Conservation (phyloP, 2,888 invertebrate species). For the Julus scandinavius region DNA sequence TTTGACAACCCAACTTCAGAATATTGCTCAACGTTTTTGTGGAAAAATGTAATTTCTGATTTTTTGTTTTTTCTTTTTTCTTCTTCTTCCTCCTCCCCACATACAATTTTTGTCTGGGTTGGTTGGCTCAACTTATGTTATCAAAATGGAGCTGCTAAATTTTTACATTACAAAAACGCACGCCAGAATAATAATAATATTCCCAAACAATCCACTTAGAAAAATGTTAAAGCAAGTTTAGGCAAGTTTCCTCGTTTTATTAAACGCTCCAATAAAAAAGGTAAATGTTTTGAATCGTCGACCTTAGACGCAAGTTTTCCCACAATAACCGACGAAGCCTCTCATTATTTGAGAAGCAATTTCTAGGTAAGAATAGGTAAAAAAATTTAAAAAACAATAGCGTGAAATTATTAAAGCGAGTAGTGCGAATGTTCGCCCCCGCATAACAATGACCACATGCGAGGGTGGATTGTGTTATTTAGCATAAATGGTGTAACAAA, state of each 20-base stretch:
- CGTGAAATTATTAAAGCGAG: neutral
- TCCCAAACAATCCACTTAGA: neutral
- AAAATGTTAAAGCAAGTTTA: too few species aligned
- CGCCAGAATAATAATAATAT: neutral
- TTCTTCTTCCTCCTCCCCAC: too few species aligned
- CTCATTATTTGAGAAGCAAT: neutral
- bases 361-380: neutral
- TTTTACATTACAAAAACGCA: neutral
- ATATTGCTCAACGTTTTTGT: neutral
- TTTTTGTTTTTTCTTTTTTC: too few species aligned
- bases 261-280: neutral
- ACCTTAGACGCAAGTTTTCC: neutral
- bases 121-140: too few species aligned
- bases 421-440: neutral
- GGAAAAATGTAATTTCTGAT: neutral
- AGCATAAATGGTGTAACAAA: constrained; percentile 15
- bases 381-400: constrained; percentile 24
- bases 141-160: too few species aligned
- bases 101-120: too few species aligned
- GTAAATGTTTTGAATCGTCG: constrained; percentile 39
- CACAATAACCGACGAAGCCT: neutral
- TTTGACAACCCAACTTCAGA: neutral
- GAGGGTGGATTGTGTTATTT: neutral
- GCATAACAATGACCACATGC: constrained; percentile 8
- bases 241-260: neutral